Base-by-base conservation (phyloP, 2,888 invertebrate genomes). In the Pachymerium ferrugineum region DNA sequence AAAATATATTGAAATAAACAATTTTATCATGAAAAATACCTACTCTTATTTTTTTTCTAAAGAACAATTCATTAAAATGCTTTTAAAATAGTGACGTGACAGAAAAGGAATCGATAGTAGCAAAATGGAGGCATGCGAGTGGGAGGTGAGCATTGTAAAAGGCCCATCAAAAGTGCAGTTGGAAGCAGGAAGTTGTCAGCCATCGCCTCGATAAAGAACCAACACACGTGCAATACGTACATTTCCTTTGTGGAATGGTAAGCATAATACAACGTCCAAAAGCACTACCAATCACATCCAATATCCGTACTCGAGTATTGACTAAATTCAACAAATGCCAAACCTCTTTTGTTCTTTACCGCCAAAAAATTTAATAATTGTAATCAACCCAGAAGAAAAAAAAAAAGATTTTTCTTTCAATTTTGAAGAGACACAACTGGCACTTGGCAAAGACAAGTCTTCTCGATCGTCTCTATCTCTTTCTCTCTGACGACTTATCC, bases 151-250 rank as follows among this genome's bases (percentile, higher is more conserved):
- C 28, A 25, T 22, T 54, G 54, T 54, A 54, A 54, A 54, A 54
- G 54, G 54, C 54, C 54, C 54, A 54, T 54, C 54, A 54, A 54
- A 25, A 6, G 25, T 54, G 54, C 25, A 54, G 54, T 54, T 54
- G 54, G 22, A 54, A 54, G 54, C 54, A 54, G 54, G 54, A 54
- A 54, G 54, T 54, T 54, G 54, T 54, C 54, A 54, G 54, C 54
- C 47, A 16, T 47, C 14, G 47, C 19, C 19, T 28, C 14, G 54
- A 54, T 54, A 54, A 54, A 54, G 54, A 54, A 54, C 25, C 54
- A 19, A 47, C 47, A 47, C 54, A 54, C 54, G 54, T 22, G 54
- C 10, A 25, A 54, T 54, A 28, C 54, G 25, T 54, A 54, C 54
- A 54, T 54, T 54, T 54, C 54, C 54, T 54, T 54, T 54, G 54